A percentile compares a stretch with the other conserved stretches of the same genome.
These are phyloP conservation scores for Momotus momota DNA, from an alignment of 2,797 vertebrate species.

Conservation along the genomic window DNA sequence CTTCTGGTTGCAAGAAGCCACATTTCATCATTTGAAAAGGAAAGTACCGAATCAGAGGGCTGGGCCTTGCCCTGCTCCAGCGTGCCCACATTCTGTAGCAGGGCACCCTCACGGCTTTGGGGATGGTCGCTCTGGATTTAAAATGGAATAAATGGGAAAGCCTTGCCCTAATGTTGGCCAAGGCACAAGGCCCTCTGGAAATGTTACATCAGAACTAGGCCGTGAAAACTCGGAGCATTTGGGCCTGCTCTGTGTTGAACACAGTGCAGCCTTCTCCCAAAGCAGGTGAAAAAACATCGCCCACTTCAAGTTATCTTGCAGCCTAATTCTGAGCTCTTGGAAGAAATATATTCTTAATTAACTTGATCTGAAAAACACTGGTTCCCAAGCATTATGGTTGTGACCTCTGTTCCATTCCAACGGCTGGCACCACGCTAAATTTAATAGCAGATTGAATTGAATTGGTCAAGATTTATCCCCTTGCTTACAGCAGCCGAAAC, in stretches of 20 bases:
- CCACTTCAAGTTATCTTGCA: not conserved
- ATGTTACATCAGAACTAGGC: not conserved
- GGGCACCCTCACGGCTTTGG: not conserved
- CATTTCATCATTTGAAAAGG: not conserved
- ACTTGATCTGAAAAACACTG: not conserved
- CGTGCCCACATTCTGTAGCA: not conserved
- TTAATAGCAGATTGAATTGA: not conserved
- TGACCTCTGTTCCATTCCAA: not conserved
- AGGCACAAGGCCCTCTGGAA: not conserved
- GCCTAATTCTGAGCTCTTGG: not conserved
- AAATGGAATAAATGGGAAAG: not conserved
- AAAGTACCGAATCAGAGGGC: not conserved
- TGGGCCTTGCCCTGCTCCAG: not conserved
- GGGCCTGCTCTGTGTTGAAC: not conserved
- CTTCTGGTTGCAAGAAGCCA: not conserved
- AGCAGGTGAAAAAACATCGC: not conserved
- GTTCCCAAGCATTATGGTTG: accelerated
- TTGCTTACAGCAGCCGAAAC: not conserved
- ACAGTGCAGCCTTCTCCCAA: not conserved
- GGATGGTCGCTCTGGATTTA: not conserved
- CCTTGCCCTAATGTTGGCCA: not conserved
- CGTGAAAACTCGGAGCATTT: not conserved
- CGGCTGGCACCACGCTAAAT: not conserved
- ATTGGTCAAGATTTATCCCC: not conserved
- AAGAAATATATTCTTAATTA: not conserved